Evolutionary conservation across 64 coral and sea anemone species (phyloP).

Genomic region (Actinia tenebrosa): DNA sequence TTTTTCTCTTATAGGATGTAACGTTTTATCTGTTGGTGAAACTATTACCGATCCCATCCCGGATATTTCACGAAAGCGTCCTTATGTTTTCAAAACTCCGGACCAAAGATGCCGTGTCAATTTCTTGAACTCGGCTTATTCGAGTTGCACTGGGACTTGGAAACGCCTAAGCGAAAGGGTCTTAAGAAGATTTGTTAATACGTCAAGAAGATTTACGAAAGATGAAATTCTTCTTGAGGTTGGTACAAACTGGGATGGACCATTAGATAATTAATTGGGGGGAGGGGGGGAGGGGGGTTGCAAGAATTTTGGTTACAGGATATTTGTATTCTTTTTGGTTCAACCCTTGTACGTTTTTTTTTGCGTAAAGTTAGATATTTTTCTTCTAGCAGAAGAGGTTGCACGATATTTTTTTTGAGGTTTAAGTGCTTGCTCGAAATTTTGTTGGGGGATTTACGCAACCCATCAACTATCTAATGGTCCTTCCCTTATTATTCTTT

Average conservation of each 20-base stretch:
- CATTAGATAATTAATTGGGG: too few relatives aligned
- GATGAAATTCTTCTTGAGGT: background rate
- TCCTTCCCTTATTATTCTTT: too few relatives aligned
- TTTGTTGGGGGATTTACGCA: too few relatives aligned
- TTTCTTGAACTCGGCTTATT: background rate
- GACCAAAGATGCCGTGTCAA: background rate
- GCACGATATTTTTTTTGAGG: too few relatives aligned
- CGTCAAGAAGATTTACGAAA: background rate
- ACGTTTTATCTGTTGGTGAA: background rate
- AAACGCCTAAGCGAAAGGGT: background rate
- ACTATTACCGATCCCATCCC: background rate
- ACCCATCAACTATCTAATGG: too few relatives aligned
- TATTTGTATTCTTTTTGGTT: too few relatives aligned
- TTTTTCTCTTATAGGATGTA: background rate
- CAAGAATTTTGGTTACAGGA: too few relatives aligned
- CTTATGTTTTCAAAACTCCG: background rate
- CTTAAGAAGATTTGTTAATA: background rate
- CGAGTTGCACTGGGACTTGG: background rate
- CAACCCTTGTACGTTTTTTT: too few relatives aligned
- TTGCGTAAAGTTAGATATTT: too few relatives aligned
- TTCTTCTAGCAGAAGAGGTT: too few relatives aligned
- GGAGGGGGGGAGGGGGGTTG: too few relatives aligned
- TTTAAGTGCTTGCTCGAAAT: too few relatives aligned
- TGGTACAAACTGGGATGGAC: background rate
- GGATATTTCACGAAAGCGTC: background rate